These are phyloP conservation scores for Casuarius casuarius DNA, from an alignment of 2,113 vertebrate genomes.

Conservation along the genomic window DNA sequence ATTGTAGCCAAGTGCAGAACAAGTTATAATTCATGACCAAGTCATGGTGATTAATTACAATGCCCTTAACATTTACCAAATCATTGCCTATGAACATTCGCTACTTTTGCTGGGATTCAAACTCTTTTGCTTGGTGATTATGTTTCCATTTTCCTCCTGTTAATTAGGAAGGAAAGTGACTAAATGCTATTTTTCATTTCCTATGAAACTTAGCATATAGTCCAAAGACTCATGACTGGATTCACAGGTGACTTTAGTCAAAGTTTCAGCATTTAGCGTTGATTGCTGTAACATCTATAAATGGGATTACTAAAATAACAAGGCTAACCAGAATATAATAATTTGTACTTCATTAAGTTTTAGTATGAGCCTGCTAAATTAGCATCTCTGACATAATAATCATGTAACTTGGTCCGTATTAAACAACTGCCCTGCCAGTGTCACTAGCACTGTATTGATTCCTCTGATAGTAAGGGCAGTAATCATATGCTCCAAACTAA, in stretches of 20 bases:
- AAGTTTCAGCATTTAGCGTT: background rate
- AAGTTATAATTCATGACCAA: conserved; percentile 9
- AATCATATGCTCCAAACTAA: background rate
- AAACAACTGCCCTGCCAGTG: background rate
- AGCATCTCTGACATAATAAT: background rate
- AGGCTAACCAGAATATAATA: background rate
- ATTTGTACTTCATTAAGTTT: background rate
- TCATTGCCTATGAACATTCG: background rate
- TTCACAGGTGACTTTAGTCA: background rate
- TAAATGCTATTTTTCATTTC: background rate
- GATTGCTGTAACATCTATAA: background rate
- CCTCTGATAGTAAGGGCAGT: background rate
- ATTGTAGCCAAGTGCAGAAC: background rate
- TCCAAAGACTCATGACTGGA: background rate
- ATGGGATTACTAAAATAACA: background rate
- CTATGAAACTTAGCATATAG: background rate
- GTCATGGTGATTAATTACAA: background rate
- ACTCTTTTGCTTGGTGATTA: background rate
- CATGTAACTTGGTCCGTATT: background rate
- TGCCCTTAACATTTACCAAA: background rate
- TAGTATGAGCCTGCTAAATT: background rate
- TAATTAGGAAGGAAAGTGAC: background rate
- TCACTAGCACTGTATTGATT: background rate
- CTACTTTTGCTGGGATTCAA: background rate
- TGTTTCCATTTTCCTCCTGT: background rate